These are phyloP conservation scores for Pachycephus smyrnensis DNA, from an alignment of 2,888 invertebrate species.

Conservation along the genomic window DNA sequence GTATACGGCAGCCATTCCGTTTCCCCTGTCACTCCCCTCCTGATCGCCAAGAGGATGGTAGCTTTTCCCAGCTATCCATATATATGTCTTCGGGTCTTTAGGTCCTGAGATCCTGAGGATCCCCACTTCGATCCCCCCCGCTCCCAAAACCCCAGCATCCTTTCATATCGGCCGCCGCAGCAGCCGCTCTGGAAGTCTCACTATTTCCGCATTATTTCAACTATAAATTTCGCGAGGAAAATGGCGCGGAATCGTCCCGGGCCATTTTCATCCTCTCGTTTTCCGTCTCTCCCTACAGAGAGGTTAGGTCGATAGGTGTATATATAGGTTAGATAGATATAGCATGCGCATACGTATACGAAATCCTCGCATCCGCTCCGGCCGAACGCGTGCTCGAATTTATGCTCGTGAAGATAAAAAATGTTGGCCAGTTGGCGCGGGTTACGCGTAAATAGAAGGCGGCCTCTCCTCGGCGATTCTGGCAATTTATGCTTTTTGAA, in stretches of 20 bases:
- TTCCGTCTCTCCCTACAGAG: neutral
- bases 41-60: neutral
- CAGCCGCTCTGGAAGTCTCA: constrained; percentile 35
- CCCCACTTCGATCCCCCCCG: constrained; percentile 16
- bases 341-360: neutral
- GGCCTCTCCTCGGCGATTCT: neutral
- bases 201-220: constrained; percentile 53
- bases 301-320: neutral
- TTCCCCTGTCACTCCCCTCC: neutral
- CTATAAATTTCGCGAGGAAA: constrained; percentile 50
- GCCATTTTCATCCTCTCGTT: constrained; percentile 12
- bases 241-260: constrained; percentile 43
- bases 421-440: constrained; percentile 4
- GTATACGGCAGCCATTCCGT: neutral
- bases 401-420: constrained; percentile 2
- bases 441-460: neutral
- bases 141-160: constrained; percentile 15
- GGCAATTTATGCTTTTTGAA: constrained; percentile 2
- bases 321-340: neutral
- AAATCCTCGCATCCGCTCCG: neutral
- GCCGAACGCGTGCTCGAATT: neutral
- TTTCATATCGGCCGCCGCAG: constrained; percentile 23
- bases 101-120: neutral
- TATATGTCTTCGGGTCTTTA: neutral
- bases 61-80: neutral